Evolutionary conservation across 1,140 invertebrate genomes (phyloP).

Genomic region (Zaprionus nigranus): DNA sequence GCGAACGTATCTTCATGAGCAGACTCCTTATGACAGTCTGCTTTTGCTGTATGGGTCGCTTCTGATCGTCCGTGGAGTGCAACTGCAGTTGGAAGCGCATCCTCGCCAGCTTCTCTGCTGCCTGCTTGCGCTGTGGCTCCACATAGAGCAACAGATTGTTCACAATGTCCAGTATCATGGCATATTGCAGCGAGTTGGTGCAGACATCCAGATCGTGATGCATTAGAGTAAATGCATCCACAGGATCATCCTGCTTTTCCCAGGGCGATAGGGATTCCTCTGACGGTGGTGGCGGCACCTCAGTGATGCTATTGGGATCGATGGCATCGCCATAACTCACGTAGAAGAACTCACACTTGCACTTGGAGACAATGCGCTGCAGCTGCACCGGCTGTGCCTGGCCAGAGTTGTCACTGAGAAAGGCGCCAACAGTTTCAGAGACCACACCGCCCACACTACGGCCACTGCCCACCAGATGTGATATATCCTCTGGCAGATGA

Average conservation of each 20-base stretch:
- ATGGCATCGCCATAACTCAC: conserved; percentile 95
- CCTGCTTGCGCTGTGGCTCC: conserved; percentile 97
- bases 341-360: conserved; percentile 99
- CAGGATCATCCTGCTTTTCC: conserved; percentile 92
- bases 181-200: conserved; percentile 98
- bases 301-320: conserved; percentile 88
- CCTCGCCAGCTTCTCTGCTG: conserved; percentile 93
- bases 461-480: conserved; percentile 96
- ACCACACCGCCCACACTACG: conserved; percentile 98
- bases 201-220: conserved; percentile 99
- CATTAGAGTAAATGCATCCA: conserved; percentile 98
- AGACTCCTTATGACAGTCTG: conserved; percentile 94
- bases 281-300: conserved; percentile 88
- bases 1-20: conserved; percentile 90
- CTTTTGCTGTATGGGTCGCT: conserved; percentile 95
- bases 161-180: conserved; percentile 98
- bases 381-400: conserved; percentile 87
- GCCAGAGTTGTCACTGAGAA: conserved; percentile 86
- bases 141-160: conserved; percentile 98
- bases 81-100: conserved; percentile 97
- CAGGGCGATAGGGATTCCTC: conserved; percentile 89
- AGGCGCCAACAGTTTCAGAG: conserved; percentile 94
- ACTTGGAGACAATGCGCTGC: conserved; percentile 97
- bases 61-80: conserved; percentile 94
- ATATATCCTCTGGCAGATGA: conserved; percentile 92